Conservation (phyloP, 2,888 invertebrate species). For the Microplitis manilae region DNA sequence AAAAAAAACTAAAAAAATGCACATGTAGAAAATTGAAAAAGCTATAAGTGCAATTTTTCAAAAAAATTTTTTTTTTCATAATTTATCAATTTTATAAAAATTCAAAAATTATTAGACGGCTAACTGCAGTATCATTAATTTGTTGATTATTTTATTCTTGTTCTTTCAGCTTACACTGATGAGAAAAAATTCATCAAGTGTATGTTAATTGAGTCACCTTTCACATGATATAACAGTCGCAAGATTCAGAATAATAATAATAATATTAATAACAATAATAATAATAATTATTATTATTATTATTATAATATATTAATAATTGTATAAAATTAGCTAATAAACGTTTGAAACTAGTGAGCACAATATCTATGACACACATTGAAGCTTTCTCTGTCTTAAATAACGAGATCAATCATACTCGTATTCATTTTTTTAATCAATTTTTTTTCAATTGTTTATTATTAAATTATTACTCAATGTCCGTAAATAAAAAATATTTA, state of each 20-base stretch:
- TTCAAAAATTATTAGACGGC: too few species aligned
- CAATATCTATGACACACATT: conserved; percentile 27
- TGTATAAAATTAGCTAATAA: conserved; percentile 14
- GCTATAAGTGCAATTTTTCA: too few species aligned
- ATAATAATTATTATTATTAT: not conserved
- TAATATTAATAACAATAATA: not conserved
- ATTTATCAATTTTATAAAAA: too few species aligned
- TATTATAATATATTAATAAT: not conserved
- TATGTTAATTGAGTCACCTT: conserved; percentile 42
- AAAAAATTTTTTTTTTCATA: too few species aligned
- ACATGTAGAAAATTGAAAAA: too few species aligned
- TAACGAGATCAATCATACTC: not conserved
- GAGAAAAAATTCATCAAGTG: conserved; percentile 14
- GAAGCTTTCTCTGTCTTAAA: conserved; percentile 27
- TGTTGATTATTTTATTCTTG: not conserved
- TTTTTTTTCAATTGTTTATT: conserved; percentile 11
- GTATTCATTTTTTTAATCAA: conserved; percentile 15
- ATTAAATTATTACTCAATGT: conserved; percentile 7
- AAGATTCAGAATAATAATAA: conserved; percentile 19
- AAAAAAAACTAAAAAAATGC: too few species aligned
- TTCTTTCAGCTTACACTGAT: conserved; percentile 37
- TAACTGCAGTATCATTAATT: not conserved
- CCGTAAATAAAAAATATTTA: not conserved
- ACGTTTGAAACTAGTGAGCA: conserved; percentile 32
- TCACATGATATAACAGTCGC: conserved; percentile 57